Base-by-base conservation (phyloP, 2,113 vertebrate genomes). In the Caracal caracal region DNA sequence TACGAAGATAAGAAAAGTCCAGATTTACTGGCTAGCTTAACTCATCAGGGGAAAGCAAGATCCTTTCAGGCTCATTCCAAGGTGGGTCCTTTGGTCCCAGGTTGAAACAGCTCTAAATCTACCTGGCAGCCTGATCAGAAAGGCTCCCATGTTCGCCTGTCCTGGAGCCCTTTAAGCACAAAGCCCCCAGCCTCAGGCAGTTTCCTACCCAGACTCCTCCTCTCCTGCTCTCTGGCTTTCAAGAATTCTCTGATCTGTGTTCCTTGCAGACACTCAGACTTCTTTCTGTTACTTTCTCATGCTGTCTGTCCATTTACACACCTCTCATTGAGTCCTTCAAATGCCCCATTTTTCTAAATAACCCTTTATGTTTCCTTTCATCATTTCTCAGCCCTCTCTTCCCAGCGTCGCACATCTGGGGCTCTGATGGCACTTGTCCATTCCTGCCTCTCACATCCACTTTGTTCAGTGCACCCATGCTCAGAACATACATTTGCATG, bases 401-500 rank as follows among this genome's bases (percentile, higher is more conserved):
- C 89, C 70, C 49, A 90, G 81, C 22, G 16, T 84, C 4, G 13
- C 65, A 90, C 80, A 90, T 94, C 79, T 95, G 97, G 81, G 47
- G 3, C 89, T 79, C 73, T 68, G 75, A 95, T 75, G 84, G 79
- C 76, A 80, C 61, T 96, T 96, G 63, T 95, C 53, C 90, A 87
- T 94, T 70, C 51, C 40, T 51, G 10, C 17, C 71, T 35, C 49
- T 79, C 63, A 63, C 80, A 92, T 78, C 0, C 1, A 93, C 73
- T 95, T 96, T 96, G 59, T 96, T 95, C 53, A 85, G 86, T 24
- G 94, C 73, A 86, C 92, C 94, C 70, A 35, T 85, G 19, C 63
- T 92, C 35, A 73, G 84, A 84, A 94, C 75, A 93, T 53, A 43
- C n/a, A 96, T 96, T 96, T 97, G 81, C 94, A 97, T 94, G 37